Percentiles rank a stretch among this genome's conserved stretches.
Conservation (phyloP, 1,140 invertebrate species). For the Saccostrea cuccullata region DNA sequence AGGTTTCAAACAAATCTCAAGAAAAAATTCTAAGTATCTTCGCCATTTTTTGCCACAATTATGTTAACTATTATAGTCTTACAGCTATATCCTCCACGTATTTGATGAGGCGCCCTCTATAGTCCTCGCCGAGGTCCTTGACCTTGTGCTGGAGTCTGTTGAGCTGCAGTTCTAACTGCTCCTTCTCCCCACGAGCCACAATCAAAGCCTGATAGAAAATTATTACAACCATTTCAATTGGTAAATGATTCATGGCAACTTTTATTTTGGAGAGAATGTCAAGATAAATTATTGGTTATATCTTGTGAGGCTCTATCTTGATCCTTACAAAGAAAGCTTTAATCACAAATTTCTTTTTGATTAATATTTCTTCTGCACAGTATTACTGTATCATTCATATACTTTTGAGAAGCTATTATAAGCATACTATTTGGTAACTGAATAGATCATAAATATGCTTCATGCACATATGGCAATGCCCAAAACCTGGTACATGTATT, state of each 20-base stretch:
- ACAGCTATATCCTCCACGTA: slow-evolving; percentile 77
- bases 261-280: no score
- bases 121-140: slow-evolving; percentile 76
- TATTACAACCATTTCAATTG: background rate
- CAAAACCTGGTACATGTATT: background rate
- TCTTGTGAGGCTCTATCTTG: no score
- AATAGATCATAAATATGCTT: no score
- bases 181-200: slow-evolving; percentile 71
- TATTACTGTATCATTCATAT: no score
- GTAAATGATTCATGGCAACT: no score
- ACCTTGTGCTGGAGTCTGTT: slow-evolving; percentile 77
- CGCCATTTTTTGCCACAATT: background rate
- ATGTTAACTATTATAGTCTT: slow-evolving; percentile 51
- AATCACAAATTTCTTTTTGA: no score
- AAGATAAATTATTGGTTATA: no score
- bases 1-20: slow-evolving; percentile 4
- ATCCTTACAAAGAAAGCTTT: no score
- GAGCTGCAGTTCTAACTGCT: slow-evolving; percentile 67
- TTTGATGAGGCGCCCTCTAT: slow-evolving; percentile 73
- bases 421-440: no score
- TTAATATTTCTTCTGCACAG: no score
- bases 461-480: background rate
- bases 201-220: slow-evolving; percentile 71
- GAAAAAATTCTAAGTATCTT: background rate
- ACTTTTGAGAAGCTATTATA: no score